These are phyloP conservation scores for Dendronephthya gigantea DNA, from an alignment of 64 coral and sea anemone species.

Conservation along the genomic window DNA sequence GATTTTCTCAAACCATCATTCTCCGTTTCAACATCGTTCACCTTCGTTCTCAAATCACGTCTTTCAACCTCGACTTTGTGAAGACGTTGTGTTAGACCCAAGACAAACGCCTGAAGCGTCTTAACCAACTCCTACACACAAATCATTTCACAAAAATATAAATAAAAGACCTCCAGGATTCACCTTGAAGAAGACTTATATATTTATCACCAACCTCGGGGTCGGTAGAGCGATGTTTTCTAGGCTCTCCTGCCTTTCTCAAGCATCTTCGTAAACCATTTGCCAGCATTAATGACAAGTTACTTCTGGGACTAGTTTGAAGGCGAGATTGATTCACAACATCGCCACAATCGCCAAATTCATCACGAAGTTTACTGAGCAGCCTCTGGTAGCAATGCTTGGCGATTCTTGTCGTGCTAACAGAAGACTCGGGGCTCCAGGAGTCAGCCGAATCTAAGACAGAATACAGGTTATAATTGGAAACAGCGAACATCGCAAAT, in stretches of 20 bases:
- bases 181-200: too few species aligned
- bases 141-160: neutral
- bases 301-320: neutral
- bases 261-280: neutral
- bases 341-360: neutral
- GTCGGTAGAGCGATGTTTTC: neutral
- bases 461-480: neutral
- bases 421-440: neutral
- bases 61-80: constrained; percentile 84
- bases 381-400: constrained; percentile 6
- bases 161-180: too few species aligned
- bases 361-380: neutral
- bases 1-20: constrained; percentile 32
- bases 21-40: constrained; percentile 56
- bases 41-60: constrained; percentile 53
- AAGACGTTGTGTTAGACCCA: constrained; percentile 85
- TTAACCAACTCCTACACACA: constrained; percentile 44
- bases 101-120: constrained; percentile 61
- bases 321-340: neutral
- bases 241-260: neutral
- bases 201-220: neutral
- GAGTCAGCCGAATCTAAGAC: neutral
- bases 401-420: neutral
- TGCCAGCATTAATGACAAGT: neutral
- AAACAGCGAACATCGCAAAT: neutral